phyloP scores from a whole-genome alignment of 2,797 vertebrate genomes.

The Sebastes iracundus region DNA sequence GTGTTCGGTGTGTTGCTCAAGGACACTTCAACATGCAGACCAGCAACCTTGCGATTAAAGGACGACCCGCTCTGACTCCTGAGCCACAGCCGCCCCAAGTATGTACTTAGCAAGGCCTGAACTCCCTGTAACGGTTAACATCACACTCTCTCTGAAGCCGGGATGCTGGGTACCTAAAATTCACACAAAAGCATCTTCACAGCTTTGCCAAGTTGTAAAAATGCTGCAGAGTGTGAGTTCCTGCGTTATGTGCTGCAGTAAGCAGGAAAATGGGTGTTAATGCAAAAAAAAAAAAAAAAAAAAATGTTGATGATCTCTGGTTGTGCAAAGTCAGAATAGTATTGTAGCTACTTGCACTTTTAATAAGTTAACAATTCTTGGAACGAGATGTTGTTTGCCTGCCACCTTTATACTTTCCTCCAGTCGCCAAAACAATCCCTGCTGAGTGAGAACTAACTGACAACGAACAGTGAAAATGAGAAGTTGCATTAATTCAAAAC shows the following conservation, averaged over 20 bases:
- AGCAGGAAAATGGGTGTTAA: conserved; percentile 27
- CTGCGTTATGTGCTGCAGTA: conserved; percentile 40
- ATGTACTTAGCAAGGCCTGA: not conserved
- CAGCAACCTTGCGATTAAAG: not conserved
- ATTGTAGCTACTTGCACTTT: conserved; percentile 2
- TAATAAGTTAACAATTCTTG: not conserved
- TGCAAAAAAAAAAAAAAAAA: conserved; percentile 2
- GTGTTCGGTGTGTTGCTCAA: too few species aligned
- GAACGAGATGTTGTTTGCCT: not conserved
- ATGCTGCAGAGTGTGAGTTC: conserved; percentile 23
- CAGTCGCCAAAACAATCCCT: not conserved
- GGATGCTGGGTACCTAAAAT: not conserved
- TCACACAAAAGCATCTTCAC: conserved; percentile 19
- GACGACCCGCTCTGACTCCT: not conserved
- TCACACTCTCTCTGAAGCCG: not conserved
- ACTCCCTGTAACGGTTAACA: not conserved
- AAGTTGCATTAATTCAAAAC: not conserved
- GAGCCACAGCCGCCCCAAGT: not conserved
- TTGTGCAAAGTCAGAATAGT: conserved; percentile 3
- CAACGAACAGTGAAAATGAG: not conserved
- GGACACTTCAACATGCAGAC: not conserved
- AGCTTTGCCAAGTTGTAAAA: conserved; percentile 44
- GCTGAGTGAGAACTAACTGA: conserved; percentile 12
- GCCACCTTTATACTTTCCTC: not conserved
- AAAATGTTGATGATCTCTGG: not conserved